These are phyloP conservation scores for Labeo rohita DNA, from an alignment of 2,113 vertebrate genomes.

Conservation along the genomic window DNA sequence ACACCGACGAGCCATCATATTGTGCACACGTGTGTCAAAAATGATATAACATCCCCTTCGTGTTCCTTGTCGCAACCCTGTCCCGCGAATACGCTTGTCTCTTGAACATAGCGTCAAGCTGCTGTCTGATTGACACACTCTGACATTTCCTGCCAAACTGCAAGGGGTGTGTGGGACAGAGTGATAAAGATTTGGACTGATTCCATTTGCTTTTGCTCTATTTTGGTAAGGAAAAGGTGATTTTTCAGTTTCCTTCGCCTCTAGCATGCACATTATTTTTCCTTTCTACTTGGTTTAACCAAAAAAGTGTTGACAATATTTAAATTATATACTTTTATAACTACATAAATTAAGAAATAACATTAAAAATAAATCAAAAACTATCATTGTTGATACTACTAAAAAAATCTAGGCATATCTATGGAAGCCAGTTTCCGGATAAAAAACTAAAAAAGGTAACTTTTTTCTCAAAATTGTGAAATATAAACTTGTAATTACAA, in stretches of 20 bases:
- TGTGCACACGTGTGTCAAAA: slow-evolving; percentile 34
- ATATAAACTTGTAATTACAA: no score
- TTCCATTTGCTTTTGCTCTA: background rate
- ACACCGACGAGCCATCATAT: slow-evolving; percentile 21
- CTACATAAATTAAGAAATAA: background rate
- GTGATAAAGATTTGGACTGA: slow-evolving; percentile 31
- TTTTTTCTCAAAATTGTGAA: no score
- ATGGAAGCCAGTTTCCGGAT: no score
- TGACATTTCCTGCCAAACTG: slow-evolving; percentile 40
- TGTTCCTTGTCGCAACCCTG: slow-evolving; percentile 37
- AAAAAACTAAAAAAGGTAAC: no score
- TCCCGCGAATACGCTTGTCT: slow-evolving; percentile 36
- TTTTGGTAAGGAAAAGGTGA: background rate
- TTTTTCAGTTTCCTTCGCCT: background rate
- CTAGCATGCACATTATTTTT: background rate
- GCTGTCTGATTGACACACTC: slow-evolving; percentile 22
- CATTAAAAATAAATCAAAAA: background rate
- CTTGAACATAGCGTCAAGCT: slow-evolving; percentile 30
- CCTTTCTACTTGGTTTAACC: background rate
- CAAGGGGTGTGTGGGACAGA: slow-evolving; percentile 20
- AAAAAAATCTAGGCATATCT: no score
- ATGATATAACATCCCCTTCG: slow-evolving; percentile 11
- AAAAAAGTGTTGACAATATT: background rate
- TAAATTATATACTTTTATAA: background rate
- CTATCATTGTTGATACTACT: no score